Conservation (phyloP, 2,888 invertebrate genomes). For the Orthosia gothica region DNA sequence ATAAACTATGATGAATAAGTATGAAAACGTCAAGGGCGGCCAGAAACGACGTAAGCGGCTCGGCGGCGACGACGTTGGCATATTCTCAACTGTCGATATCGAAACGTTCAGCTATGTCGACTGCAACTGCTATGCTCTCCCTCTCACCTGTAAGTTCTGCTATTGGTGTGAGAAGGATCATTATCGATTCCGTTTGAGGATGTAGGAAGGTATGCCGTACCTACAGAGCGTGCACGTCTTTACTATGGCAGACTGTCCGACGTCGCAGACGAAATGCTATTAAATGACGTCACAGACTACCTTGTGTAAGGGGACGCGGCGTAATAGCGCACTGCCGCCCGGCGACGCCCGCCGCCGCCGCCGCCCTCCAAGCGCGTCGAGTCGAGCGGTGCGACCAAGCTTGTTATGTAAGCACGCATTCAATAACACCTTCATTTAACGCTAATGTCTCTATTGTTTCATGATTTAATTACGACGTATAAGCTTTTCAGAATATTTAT, state of each 20-base stretch:
- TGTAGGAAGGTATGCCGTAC: constrained; percentile 27
- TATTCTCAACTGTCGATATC: constrained; percentile 32
- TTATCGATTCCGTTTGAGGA: constrained; percentile 56
- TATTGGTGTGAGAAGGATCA: constrained; percentile 43
- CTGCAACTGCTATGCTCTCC: constrained; percentile 28
- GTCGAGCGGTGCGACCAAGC: constrained; percentile 12
- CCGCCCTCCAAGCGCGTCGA: constrained; percentile 10
- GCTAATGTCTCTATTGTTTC: constrained; percentile 66
- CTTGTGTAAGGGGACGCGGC: constrained; percentile 81
- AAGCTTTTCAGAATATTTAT: constrained; percentile 5
- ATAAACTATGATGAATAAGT: constrained; percentile 8
- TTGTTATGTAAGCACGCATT: constrained; percentile 78
- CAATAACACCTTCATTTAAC: constrained; percentile 76
- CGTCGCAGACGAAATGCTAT: constrained; percentile 83
- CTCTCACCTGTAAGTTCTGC: constrained; percentile 33
- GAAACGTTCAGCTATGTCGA: constrained; percentile 24
- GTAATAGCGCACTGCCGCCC: constrained; percentile 69
- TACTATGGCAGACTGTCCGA: constrained; percentile 82
- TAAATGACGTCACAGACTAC: constrained; percentile 85
- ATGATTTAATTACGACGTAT: constrained; percentile 33
- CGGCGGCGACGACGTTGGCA: constrained; percentile 11
- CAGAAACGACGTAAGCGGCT: constrained; percentile 5
- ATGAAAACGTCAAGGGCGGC: constrained; percentile 10
- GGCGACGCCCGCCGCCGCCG: constrained; percentile 40
- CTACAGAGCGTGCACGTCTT: constrained; percentile 55